phyloP scores from a whole-genome alignment of 2,113 vertebrate species.

The Lonchura striata region DNA sequence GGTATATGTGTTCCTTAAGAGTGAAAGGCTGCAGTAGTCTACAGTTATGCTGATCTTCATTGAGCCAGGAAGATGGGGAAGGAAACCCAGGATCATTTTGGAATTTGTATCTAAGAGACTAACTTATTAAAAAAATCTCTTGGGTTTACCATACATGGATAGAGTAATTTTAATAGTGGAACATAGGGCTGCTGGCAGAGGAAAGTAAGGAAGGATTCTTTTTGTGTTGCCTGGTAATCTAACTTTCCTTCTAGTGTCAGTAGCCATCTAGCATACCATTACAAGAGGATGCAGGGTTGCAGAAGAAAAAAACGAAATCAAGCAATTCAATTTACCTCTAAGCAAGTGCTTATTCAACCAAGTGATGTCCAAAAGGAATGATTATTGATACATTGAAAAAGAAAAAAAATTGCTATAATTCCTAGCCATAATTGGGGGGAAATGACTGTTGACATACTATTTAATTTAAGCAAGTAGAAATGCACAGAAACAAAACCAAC shows the following conservation, averaged over 20 bases:
- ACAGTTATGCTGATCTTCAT: neutral
- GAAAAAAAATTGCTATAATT: neutral
- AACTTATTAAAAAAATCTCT: neutral
- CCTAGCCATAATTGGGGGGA: neutral
- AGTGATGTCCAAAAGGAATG: neutral
- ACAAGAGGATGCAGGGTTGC: neutral
- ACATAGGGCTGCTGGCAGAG: neutral
- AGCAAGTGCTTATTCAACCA: neutral
- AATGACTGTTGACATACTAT: neutral
- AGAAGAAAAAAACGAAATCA: neutral
- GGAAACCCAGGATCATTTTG: neutral
- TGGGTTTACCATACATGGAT: neutral
- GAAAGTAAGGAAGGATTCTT: neutral
- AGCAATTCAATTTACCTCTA: neutral
- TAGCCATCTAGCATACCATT: neutral
- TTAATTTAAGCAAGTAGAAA: slow-evolving; percentile 8
- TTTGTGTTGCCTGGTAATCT: neutral
- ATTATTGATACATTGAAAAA: neutral
- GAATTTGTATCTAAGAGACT: neutral
- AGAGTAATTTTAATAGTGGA: neutral
- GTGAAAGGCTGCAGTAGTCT: neutral
- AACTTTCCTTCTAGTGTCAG: neutral
- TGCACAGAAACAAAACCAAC: neutral
- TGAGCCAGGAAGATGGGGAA: neutral
- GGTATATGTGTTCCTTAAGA: neutral